Conservation (phyloP, 1,140 invertebrate species). For the Bathynomus jamesi region DNA sequence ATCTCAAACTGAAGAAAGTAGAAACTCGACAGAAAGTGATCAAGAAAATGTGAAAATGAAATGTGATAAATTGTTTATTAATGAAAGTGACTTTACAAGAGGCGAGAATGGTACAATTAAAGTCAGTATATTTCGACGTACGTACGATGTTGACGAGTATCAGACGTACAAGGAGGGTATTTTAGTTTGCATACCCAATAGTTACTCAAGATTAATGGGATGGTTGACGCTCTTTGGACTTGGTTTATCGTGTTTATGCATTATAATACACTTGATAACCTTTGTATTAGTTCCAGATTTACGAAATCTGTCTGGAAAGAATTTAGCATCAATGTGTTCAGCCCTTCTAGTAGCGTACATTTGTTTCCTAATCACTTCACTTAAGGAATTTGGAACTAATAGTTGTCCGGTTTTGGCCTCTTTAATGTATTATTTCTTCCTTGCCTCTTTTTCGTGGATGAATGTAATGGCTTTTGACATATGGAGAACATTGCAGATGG, state of each 20-base stretch:
- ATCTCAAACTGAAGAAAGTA: neutral
- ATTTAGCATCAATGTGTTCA: constrained; percentile 48
- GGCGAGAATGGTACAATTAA: constrained; percentile 43
- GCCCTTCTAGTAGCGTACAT: constrained; percentile 47
- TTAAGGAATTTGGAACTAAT: constrained; percentile 31
- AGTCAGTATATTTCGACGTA: constrained; percentile 42
- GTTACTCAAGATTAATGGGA: constrained; percentile 45
- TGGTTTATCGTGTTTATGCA: constrained; percentile 47
- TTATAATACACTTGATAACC: constrained; percentile 47
- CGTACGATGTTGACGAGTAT: constrained; percentile 41
- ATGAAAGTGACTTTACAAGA: constrained; percentile 43
- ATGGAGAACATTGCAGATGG: constrained; percentile 51
- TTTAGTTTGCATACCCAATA: constrained; percentile 41
- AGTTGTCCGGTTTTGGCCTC: constrained; percentile 56
- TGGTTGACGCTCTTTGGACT: constrained; percentile 47
- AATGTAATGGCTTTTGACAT: constrained; percentile 93
- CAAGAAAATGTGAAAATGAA: constrained; percentile 35
- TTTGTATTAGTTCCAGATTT: constrained; percentile 47
- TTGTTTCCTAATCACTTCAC: constrained; percentile 46
- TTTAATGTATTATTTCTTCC: constrained; percentile 83
- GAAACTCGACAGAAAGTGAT: constrained; percentile 32
- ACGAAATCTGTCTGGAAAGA: constrained; percentile 50
- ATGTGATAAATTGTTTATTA: constrained; percentile 45
- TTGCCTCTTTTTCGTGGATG: constrained; percentile 92
- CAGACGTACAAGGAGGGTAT: constrained; percentile 39